Base-by-base conservation (phyloP, 2,113 vertebrate genomes). In the Promerops cafer region DNA sequence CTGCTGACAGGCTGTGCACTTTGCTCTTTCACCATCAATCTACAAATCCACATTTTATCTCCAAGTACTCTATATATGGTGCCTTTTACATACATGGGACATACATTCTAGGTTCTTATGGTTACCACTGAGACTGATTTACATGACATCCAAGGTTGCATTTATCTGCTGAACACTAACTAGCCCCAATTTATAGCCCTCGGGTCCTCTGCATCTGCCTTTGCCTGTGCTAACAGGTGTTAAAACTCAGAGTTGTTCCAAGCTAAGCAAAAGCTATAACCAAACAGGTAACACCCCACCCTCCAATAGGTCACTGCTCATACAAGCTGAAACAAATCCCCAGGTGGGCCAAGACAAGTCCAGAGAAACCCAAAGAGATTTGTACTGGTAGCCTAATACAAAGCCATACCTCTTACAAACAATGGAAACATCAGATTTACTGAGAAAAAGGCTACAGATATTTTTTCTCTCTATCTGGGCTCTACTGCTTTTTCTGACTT, bases 201-300 rank as follows among this genome's bases (percentile, higher is more conserved):
- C 0, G 0, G 9, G 13, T 68, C 21, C 40, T 53, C 59, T 13
- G 8, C 61, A 60, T 76, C 21, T 68, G 27, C 30, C 17, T 83
- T 70, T 85, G 27, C 35, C 33, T 69, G 24, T 61, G 22, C 22
- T 60, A 80, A 28, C 27, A 60, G 31, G 37, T 59, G 27, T 44
- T 72, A 57, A 22, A 86, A 20, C 7, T 59, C 50, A 37, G 37
- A 70, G 42, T 13, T 82, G 23, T 82, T 94, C 50, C 52, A 82
- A 82, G 22, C 4, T 23, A 87, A 56, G 64, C 42, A 87, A 78
- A 91, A 84, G 37, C 47, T 53, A 65, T 61, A 91, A 56, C 28
- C 39, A 76, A 76, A 35, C 49, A 64, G 31, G n/a, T 52, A 75
- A 66, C 1, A 2, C 6, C 9, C 12, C 8, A 39, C 10, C 10